Conservation (phyloP, 2,797 vertebrate species). For the Trachurus trachurus region DNA sequence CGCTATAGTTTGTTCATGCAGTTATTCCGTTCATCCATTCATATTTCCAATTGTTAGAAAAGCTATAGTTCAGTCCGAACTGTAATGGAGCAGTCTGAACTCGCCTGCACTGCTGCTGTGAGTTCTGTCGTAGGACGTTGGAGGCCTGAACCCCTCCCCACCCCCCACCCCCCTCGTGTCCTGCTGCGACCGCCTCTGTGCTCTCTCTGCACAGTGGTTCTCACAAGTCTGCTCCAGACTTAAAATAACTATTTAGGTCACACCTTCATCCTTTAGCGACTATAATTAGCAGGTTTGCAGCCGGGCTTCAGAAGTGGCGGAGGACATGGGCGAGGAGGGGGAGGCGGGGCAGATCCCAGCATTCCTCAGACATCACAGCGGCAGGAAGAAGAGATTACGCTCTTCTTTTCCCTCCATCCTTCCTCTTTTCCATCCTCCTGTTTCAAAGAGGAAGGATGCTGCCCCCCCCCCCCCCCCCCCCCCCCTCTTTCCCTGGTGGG, state of each 20-base stretch:
- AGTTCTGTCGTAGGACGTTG: constrained; percentile 15
- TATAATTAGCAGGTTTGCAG: constrained; percentile 78
- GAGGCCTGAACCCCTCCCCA: constrained; percentile 17
- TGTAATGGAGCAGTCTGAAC: constrained; percentile 31
- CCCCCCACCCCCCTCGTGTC: constrained; percentile 8
- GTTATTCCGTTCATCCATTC: background rate
- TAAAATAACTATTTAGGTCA: constrained; percentile 79
- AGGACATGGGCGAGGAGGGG: constrained; percentile 15
- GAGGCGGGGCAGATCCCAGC: constrained; percentile 21
- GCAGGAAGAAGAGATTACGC: constrained; percentile 61
- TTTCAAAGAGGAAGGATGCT: constrained; percentile 73
- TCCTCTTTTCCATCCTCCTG: constrained; percentile 46
- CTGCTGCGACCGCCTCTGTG: constrained; percentile 44
- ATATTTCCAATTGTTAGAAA: background rate
- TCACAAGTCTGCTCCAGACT: constrained; percentile 48
- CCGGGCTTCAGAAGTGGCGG: constrained; percentile 51
- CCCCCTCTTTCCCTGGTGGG: constrained; percentile 70
- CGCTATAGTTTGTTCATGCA: no score
- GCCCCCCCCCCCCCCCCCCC: constrained; percentile 51
- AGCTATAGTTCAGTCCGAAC: background rate
- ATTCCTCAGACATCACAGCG: constrained; percentile 63
- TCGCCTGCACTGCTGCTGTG: constrained; percentile 19
- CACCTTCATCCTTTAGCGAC: constrained; percentile 68
- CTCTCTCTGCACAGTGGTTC: constrained; percentile 31
- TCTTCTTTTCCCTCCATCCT: constrained; percentile 42